Evolutionary conservation across 2,888 invertebrate species (phyloP).

Genomic region (Prosopocoilus inquinatus): DNA sequence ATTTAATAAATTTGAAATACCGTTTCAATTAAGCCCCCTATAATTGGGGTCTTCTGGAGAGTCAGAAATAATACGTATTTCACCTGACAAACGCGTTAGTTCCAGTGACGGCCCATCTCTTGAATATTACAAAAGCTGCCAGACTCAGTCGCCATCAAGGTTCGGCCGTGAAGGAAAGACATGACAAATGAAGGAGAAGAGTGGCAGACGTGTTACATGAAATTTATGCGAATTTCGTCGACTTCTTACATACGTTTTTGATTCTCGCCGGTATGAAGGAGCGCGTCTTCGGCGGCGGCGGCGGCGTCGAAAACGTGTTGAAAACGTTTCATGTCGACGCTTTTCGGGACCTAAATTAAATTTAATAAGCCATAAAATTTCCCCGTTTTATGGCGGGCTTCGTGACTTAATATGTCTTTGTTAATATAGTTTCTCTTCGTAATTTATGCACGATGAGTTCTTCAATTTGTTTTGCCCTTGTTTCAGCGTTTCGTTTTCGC

Average conservation of each 20-base stretch:
- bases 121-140: constrained; percentile 27
- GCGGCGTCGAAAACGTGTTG: not conserved
- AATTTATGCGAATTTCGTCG: not conserved
- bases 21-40: too few relatives aligned
- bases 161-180: constrained; percentile 24
- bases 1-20: too few relatives aligned
- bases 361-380: constrained; percentile 2
- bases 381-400: constrained; percentile 5
- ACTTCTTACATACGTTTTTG: not conserved
- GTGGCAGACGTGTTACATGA: constrained; percentile 21
- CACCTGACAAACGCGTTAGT: too few relatives aligned
- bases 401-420: constrained; percentile 14
- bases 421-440: constrained; percentile 20
- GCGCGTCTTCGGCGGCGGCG: not conserved
- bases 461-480: constrained; percentile 12
- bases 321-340: not conserved
- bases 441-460: constrained; percentile 17
- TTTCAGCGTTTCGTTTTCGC: constrained; percentile 3
- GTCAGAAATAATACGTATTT: too few relatives aligned
- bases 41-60: too few relatives aligned
- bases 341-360: not conserved
- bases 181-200: constrained; percentile 29
- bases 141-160: constrained; percentile 23
- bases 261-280: not conserved
- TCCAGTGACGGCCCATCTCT: constrained; percentile 22